phyloP scores from a whole-genome alignment of 1,140 invertebrate genomes.

The Danaus melanippus region DNA sequence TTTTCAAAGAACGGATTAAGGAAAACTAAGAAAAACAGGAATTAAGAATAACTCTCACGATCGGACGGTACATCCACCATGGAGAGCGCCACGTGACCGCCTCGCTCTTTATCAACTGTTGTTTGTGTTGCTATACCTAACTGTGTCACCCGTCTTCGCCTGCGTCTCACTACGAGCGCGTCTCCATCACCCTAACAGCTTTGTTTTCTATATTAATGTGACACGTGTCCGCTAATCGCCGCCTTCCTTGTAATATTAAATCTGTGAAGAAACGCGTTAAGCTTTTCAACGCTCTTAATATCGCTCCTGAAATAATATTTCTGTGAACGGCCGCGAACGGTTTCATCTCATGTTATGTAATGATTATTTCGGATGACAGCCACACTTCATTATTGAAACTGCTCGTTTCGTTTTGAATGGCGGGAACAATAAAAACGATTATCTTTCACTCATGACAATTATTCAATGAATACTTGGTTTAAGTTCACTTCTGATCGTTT shows the following conservation, averaged over 20 bases:
- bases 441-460: conserved; percentile 5
- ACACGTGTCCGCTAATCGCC: conserved; percentile 20
- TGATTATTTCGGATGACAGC: too few relatives aligned
- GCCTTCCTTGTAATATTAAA: conserved; percentile 15
- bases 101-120: too few relatives aligned
- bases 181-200: not conserved
- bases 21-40: too few relatives aligned
- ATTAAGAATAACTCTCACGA: too few relatives aligned
- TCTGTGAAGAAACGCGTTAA: conserved; percentile 12
- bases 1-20: too few relatives aligned
- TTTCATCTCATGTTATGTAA: too few relatives aligned
- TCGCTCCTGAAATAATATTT: conserved; percentile 13
- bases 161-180: too few relatives aligned
- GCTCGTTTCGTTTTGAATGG: conserved; percentile 11
- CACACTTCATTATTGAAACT: too few relatives aligned
- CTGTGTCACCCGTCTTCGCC: not conserved
- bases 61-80: too few relatives aligned
- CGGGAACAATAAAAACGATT: conserved; percentile 1
- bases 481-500: too few relatives aligned
- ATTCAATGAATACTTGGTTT: conserved; percentile 7
- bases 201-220: conserved; percentile 16
- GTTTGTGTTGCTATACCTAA: too few relatives aligned
- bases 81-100: too few relatives aligned
- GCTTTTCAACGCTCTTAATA: conserved; percentile 14
- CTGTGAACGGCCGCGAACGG: not conserved